Base-by-base conservation (phyloP, 2,113 vertebrate genomes). In the Vombatus ursinus region DNA sequence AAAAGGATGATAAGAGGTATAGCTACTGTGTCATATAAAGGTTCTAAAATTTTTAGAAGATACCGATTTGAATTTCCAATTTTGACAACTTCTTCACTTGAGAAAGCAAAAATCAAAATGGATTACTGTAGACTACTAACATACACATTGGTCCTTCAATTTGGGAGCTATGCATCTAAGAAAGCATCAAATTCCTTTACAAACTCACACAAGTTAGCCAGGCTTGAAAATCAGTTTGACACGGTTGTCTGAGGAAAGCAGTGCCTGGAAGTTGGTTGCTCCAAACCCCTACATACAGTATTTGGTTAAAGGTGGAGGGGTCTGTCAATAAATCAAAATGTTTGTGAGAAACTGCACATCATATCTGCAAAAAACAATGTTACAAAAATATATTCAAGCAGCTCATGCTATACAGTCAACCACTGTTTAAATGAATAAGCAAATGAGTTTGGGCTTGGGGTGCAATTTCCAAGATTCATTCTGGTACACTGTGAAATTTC, bases 171-270 rank as follows among this genome's bases (percentile, higher is more conserved):
- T 48, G 93, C 92, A 97, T 91, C 97, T 94, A 96, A 93, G 84
- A 94, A 96, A 98, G 97, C 92, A 97, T 91, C 96, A 94, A 90
- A 95, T 94, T 97, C 96, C 95, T 96, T 96, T 96, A 97, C 95
- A 96, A 96, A 97, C 94, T 96, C 95, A 96, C 95, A 96, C 92
- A 96, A 94, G 91, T 95, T 91, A 96, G 90, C 93, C 92, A 96
- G 93, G 95, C 92, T 95, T 96, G 93, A 94, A 96, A 96, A 93
- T 94, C 51, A 92, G 51, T 97, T 94, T 96, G 93, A 98, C 97
- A 97, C 16, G 0, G 95, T 44, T 97, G 94, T 95, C 94, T 97
- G 93, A 95, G 77, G 93, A 94, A 57, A 90, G 95, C 94, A 96
- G 0, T 52, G 96, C 89, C 47, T 92, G 94, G 89, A 54, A 92